Evolutionary conservation across 2,113 vertebrate genomes (phyloP).

Genomic region (Bucco capensis): DNA sequence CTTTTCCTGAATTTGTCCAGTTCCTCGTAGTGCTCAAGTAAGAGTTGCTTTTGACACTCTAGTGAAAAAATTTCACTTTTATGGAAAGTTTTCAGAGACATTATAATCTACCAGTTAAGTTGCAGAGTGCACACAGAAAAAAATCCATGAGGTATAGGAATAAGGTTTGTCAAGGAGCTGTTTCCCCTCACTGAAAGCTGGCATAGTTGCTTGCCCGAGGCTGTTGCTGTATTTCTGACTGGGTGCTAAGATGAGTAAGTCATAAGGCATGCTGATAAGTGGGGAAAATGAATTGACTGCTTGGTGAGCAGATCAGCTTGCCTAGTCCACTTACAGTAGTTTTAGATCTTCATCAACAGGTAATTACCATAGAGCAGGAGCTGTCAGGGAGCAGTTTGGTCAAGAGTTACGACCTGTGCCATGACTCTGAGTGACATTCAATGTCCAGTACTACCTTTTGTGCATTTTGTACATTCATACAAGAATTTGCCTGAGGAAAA

Average conservation of each 20-base stretch:
- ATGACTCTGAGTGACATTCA: neutral
- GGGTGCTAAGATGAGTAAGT: neutral
- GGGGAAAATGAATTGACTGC: neutral
- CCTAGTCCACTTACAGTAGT: neutral
- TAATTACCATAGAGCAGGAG: neutral
- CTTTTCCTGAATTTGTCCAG: neutral
- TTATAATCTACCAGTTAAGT: neutral
- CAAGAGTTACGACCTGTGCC: neutral
- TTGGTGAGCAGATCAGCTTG: neutral
- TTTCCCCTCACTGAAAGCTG: neutral
- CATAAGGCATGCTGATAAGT: neutral
- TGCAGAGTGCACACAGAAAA: neutral
- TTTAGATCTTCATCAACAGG: neutral
- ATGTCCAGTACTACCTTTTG: neutral
- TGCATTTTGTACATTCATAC: rapidly evolving
- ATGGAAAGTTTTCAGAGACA: neutral
- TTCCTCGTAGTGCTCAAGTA: neutral
- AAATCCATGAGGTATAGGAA: neutral
- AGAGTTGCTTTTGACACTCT: neutral
- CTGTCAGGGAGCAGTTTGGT: neutral
- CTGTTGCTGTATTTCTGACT: neutral
- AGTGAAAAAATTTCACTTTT: neutral
- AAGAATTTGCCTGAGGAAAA: neutral
- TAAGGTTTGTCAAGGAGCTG: neutral
- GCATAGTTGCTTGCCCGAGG: neutral